Percentiles rank a stretch among this genome's conserved stretches.
Conservation (phyloP, 2,888 invertebrate species). For the Tetragnatha montana region DNA sequence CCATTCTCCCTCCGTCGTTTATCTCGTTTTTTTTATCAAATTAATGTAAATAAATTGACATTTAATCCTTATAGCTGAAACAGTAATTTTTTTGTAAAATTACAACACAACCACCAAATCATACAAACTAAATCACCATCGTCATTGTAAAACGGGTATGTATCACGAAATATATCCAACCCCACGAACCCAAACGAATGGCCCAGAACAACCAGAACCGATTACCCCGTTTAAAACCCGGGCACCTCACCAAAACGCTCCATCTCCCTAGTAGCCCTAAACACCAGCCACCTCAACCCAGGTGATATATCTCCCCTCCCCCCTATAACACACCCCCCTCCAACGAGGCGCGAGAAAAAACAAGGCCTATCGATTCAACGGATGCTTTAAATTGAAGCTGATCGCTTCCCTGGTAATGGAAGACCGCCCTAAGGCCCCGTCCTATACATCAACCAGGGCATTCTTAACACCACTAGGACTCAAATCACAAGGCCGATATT, state of each 20-base stretch:
- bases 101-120: no score
- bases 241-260: background rate
- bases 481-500: conserved; percentile 68
- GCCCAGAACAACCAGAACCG: background rate
- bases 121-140: no score
- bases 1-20: no score
- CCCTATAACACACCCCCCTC: background rate
- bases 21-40: no score
- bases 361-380: conserved; percentile 44
- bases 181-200: background rate
- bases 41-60: no score
- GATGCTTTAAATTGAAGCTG: conserved; percentile 51
- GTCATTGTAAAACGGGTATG: no score
- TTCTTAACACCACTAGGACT: conserved; percentile 38
- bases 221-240: background rate
- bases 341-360: background rate
- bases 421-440: conserved; percentile 61
- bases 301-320: background rate
- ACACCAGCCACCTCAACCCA: background rate
- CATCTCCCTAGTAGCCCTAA: background rate
- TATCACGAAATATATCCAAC: no score
- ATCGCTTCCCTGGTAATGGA: conserved; percentile 61
- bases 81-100: no score
- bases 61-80: no score
- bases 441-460: conserved; percentile 63